Conservation (phyloP, 2,797 vertebrate species). For the Denticeps clupeoides region DNA sequence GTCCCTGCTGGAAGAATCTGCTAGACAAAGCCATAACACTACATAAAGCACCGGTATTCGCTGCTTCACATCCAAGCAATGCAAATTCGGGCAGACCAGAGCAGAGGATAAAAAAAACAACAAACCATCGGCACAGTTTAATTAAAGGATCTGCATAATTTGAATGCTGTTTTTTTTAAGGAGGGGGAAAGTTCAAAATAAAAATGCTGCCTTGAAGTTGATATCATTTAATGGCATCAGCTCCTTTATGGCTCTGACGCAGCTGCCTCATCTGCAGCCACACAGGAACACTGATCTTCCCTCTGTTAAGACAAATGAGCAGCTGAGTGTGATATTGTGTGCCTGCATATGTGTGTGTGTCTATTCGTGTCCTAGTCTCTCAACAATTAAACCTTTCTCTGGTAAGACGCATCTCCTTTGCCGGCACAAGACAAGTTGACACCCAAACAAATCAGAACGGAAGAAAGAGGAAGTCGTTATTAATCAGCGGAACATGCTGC, state of each 20-base stretch:
- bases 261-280: constrained; percentile 17
- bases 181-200: constrained; percentile 42
- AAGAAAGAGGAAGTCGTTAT: constrained; percentile 27
- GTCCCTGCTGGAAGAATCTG: neutral
- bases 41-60: constrained; percentile 20
- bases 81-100: constrained; percentile 31
- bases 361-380: constrained; percentile 12
- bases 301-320: constrained; percentile 31
- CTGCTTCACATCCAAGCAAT: constrained; percentile 28
- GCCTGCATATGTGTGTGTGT: neutral
- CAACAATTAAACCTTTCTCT: constrained; percentile 34
- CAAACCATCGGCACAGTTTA: constrained; percentile 35
- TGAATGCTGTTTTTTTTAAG: constrained; percentile 25
- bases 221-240: constrained; percentile 64
- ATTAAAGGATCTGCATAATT: constrained; percentile 46
- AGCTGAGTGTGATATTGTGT: neutral
- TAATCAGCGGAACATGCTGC: constrained; percentile 36
- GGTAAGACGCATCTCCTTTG: constrained; percentile 33
- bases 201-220: constrained; percentile 52
- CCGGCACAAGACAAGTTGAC: constrained; percentile 20
- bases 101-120: constrained; percentile 26
- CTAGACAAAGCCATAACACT: neutral
- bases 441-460: constrained; percentile 29
- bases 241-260: constrained; percentile 30
- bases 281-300: constrained; percentile 31